Base-by-base conservation (phyloP, 2,888 invertebrate genomes). In the Sussaba pulchella region DNA sequence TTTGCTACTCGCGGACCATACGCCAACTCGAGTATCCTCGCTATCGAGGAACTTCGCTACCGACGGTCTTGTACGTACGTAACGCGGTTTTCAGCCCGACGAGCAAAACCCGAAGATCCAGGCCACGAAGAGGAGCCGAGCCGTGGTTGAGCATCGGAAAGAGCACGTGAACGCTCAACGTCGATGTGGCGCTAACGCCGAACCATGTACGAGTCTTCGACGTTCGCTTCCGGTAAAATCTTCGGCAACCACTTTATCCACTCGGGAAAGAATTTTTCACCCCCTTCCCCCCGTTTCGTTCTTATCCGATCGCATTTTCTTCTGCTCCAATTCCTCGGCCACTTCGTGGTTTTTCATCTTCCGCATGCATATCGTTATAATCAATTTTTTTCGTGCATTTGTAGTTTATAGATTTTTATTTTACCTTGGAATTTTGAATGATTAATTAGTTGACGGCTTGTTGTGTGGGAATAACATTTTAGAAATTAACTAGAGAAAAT, bases 1-100 rank as follows among this genome's bases (percentile, higher is more conserved):
- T 90, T 88, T 54, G 63, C 31, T 17, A 6, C 31, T 66, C 61
- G 36, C n/a, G 47, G 41, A 50, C 54, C 63, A 26, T 69, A 47
- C 47, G 54, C 52, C 17, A 57, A 59, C 81, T 73, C 41, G 73
- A 73, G 73, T 59, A 67, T 69, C 31, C 31, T 66, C 81, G 54
- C 69, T 39, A 21, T 81, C 57, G 31, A 31, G 81, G 64, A 81
- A 81, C 73, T 77, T 73, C 72, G 43, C 59, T 19, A 31, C 26
- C 8, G 31, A 17, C 31, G 31, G n/a, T n/a, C 26, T 41, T 21
- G 50, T 41, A 47, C 69, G 72, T 59, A 21, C 54, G 50, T 67
- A 2, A 5, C 31, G 31, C n/a, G n/a, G n/a, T n/a, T n/a, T n/a
- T 76, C 39, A 77, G 63, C 73, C 41, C 21, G 63, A 57, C 31